phyloP scores from a whole-genome alignment of 2,113 vertebrate species.

The Condylura cristata region DNA sequence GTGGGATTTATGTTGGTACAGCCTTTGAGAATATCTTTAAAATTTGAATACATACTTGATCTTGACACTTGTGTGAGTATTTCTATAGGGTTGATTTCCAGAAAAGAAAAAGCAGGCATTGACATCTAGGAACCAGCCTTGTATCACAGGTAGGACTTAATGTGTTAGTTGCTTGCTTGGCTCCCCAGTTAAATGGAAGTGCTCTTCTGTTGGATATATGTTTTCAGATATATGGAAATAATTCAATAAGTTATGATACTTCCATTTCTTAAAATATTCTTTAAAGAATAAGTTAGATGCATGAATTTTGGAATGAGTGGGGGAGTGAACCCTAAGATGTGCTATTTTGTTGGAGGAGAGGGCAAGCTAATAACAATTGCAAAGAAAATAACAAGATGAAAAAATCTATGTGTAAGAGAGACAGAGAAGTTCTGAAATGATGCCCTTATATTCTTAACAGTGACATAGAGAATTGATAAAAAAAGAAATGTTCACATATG shows the following conservation, averaged over 20 bases:
- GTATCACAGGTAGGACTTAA: no score
- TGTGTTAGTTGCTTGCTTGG: neutral
- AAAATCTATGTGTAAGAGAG: neutral
- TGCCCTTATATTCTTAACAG: neutral
- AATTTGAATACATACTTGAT: constrained; percentile 47
- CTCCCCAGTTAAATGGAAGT: no score
- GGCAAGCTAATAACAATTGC: neutral
- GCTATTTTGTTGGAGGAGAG: neutral
- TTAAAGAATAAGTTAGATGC: neutral
- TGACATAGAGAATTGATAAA: neutral
- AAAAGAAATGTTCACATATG: neutral
- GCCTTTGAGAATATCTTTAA: constrained; percentile 37
- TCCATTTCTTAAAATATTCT: neutral
- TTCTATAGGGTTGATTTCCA: constrained; percentile 35
- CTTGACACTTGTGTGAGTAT: neutral
- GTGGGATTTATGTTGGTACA: neutral
- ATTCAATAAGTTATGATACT: neutral
- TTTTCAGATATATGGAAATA: neutral
- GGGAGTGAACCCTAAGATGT: neutral
- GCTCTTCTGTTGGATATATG: neutral
- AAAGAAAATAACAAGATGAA: neutral
- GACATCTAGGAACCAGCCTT: neutral
- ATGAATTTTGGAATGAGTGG: neutral
- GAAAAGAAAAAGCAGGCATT: neutral
- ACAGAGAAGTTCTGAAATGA: neutral